Percentiles rank a stretch among this genome's conserved stretches.
Conservation (phyloP, 1,140 invertebrate species). For the Acromyrmex charruanus region DNA sequence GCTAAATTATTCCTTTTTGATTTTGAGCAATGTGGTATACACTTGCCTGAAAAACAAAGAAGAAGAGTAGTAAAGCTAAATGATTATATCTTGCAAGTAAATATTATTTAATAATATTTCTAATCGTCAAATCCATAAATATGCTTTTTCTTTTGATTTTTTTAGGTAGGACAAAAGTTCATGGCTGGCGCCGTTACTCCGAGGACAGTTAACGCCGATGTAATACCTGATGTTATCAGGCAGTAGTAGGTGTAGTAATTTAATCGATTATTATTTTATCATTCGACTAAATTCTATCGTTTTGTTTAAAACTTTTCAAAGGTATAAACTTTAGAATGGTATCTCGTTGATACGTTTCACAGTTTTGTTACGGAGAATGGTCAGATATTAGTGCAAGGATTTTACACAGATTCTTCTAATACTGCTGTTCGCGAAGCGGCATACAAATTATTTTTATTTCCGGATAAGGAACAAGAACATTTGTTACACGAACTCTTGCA, state of each 20-base stretch:
- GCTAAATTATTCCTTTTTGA: slow-evolving; percentile 97
- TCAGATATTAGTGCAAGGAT: slow-evolving; percentile 91
- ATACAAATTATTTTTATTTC: slow-evolving; percentile 94
- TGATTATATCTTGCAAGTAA: slow-evolving; percentile 89
- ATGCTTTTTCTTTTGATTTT: slow-evolving; percentile 57
- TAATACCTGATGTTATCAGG: slow-evolving; percentile 91
- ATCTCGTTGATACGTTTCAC: slow-evolving; percentile 62
- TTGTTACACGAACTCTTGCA: slow-evolving; percentile 91
- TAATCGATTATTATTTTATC: not conserved
- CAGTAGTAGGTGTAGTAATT: slow-evolving; percentile 89
- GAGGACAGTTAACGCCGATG: slow-evolving; percentile 88
- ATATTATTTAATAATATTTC: slow-evolving; percentile 11
- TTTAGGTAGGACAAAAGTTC: slow-evolving; percentile 95
- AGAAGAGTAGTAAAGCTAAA: slow-evolving; percentile 94
- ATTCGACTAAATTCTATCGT: slow-evolving; percentile 14
- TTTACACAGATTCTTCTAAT: slow-evolving; percentile 94
- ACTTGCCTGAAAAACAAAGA: slow-evolving; percentile 93
- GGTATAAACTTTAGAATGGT: slow-evolving; percentile 34
- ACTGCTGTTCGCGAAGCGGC: slow-evolving; percentile 94
- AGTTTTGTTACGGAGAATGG: slow-evolving; percentile 92
- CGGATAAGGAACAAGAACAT: slow-evolving; percentile 92
- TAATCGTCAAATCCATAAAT: not conserved
- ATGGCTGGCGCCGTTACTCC: slow-evolving; percentile 92
- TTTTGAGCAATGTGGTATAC: slow-evolving; percentile 98
- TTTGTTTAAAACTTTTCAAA: slow-evolving; percentile 50